Evolutionary conservation across 2,888 invertebrate genomes (phyloP).

Genomic region (Hypomecis punctinalis): DNA sequence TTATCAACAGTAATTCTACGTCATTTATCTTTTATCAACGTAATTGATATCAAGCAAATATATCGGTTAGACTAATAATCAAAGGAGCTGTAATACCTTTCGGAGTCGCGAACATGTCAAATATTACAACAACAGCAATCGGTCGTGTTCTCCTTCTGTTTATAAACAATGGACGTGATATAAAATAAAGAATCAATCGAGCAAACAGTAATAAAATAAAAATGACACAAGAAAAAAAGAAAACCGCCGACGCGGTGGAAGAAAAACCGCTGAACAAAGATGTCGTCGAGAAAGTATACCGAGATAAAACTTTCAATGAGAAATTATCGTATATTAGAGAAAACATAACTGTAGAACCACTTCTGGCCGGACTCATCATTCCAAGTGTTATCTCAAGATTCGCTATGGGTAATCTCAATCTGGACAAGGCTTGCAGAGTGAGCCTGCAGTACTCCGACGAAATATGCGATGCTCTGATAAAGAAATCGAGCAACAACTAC

Average conservation of each 20-base stretch:
- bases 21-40: slow-evolving; percentile 68
- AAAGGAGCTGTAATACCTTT: slow-evolving; percentile 59
- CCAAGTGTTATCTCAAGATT: slow-evolving; percentile 88
- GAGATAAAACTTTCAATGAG: slow-evolving; percentile 65
- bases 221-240: slow-evolving; percentile 69
- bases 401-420: slow-evolving; percentile 85
- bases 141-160: slow-evolving; percentile 52
- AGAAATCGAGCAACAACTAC: slow-evolving; percentile 79
- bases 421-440: slow-evolving; percentile 78
- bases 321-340: slow-evolving; percentile 65
- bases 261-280: slow-evolving; percentile 71
- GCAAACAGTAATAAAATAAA: slow-evolving; percentile 41
- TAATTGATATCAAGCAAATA: slow-evolving; percentile 79
- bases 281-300: slow-evolving; percentile 51
- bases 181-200: slow-evolving; percentile 41
- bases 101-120: slow-evolving; percentile 59
- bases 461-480: slow-evolving; percentile 70
- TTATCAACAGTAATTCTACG: slow-evolving; percentile 54
- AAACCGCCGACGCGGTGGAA: slow-evolving; percentile 59
- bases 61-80: slow-evolving; percentile 72
- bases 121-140: slow-evolving; percentile 57
- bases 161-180: slow-evolving; percentile 63
- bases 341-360: slow-evolving; percentile 90
- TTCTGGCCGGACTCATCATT: slow-evolving; percentile 89
- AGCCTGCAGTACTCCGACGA: slow-evolving; percentile 67